Conservation (phyloP, 1,140 invertebrate species). For the Arion vulgaris region DNA sequence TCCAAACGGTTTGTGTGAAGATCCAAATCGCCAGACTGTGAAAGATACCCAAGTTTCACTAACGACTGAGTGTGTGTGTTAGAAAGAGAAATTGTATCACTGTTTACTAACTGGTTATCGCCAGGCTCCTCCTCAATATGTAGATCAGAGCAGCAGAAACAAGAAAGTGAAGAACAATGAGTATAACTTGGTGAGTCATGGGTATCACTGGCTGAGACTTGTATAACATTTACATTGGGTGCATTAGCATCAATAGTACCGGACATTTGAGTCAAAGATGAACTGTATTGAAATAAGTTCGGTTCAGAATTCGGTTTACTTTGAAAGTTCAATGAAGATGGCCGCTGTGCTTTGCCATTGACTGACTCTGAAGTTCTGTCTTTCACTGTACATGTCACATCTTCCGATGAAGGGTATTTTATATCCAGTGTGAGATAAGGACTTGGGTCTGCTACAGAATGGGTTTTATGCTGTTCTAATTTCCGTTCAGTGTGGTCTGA, state of each 20-base stretch:
- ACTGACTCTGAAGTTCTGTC: neutral
- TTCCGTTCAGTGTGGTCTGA: neutral
- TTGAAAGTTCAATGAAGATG: neutral
- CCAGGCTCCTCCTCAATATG: constrained; percentile 29
- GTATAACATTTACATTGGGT: neutral
- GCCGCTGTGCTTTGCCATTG: neutral
- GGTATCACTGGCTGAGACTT: neutral
- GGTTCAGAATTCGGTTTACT: neutral
- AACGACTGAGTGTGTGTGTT: neutral
- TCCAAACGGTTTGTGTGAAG: neutral
- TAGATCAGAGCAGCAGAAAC: constrained; percentile 28
- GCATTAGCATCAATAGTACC: neutral
- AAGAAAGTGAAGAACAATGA: neutral
- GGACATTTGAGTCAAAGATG: neutral
- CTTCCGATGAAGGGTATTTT: no score
- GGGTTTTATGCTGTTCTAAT: neutral
- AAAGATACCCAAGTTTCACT: neutral
- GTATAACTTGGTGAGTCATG: neutral
- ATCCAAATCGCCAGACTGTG: neutral
- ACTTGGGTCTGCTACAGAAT: neutral
- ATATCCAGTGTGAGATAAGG: neutral
- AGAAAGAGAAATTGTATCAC: neutral
- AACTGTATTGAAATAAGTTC: neutral
- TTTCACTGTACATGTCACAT: no score
- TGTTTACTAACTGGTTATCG: neutral